phyloP scores from a whole-genome alignment of 2,888 invertebrate species.

The Taphrorychus bicolor region DNA sequence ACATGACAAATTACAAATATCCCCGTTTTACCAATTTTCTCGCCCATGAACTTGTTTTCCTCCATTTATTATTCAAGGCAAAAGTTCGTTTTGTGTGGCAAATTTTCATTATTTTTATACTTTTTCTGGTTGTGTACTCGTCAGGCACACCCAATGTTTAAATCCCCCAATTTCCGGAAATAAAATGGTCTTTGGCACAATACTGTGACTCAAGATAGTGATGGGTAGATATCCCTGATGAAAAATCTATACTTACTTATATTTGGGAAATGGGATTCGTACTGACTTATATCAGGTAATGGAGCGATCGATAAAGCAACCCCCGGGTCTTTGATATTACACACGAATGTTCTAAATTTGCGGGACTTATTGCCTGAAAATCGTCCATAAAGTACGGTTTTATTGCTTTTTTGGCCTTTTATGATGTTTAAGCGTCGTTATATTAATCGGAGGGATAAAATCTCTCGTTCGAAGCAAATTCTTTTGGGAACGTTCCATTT shows the following conservation, averaged over 20 bases:
- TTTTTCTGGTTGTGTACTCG: too few relatives aligned
- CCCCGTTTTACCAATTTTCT: background rate
- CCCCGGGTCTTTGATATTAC: slow-evolving; percentile 21
- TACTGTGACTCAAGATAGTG: too few relatives aligned
- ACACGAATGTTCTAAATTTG: slow-evolving; percentile 11
- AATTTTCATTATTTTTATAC: too few relatives aligned
- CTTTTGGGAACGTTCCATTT: background rate
- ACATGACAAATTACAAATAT: background rate
- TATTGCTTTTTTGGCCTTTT: slow-evolving; percentile 13
- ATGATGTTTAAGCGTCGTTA: slow-evolving; percentile 3
- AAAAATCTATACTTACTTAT: too few relatives aligned
- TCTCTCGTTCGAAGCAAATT: background rate
- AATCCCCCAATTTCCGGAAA: too few relatives aligned
- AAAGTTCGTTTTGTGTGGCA: too few relatives aligned
- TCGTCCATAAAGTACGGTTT: slow-evolving; percentile 23
- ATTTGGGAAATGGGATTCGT: slow-evolving; percentile 8
- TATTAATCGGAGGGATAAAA: background rate
- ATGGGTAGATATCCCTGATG: too few relatives aligned
- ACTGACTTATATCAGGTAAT: slow-evolving; percentile 9
- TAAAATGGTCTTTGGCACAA: too few relatives aligned
- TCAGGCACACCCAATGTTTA: too few relatives aligned
- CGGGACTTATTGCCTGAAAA: slow-evolving; percentile 15
- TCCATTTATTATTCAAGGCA: background rate
- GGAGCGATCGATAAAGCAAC: slow-evolving; percentile 27
- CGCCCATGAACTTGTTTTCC: too few relatives aligned